Conservation (phyloP, 2,888 invertebrate species). For the Hedychridium roseum region DNA sequence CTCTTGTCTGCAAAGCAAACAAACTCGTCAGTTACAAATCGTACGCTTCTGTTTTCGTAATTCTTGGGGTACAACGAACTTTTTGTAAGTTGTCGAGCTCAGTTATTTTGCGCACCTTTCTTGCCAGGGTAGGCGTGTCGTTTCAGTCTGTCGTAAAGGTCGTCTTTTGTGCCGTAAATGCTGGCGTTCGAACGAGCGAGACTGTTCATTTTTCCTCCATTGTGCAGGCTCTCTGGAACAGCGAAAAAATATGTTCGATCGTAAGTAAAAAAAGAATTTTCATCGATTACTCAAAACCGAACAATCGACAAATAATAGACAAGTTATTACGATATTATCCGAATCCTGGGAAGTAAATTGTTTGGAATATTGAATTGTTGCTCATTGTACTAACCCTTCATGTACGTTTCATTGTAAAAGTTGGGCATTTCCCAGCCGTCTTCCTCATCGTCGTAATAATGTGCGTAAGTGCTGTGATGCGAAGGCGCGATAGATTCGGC, state of each 20-base stretch:
- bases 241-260: too few species aligned
- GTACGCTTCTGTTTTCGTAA: too few species aligned
- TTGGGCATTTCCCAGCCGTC: slow-evolving; percentile 98
- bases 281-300: too few species aligned
- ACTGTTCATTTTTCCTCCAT: slow-evolving; percentile 90
- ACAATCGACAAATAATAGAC: too few species aligned
- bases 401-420: slow-evolving; percentile 95
- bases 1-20: slow-evolving; percentile 89
- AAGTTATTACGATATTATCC: too few species aligned
- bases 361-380: too few species aligned
- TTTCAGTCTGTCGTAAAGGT: slow-evolving; percentile 93
- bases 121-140: slow-evolving; percentile 94
- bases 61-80: slow-evolving; percentile 10
- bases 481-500: slow-evolving; percentile 95
- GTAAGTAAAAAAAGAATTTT: too few species aligned
- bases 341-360: too few species aligned
- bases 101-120: too few species aligned
- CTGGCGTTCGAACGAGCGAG: slow-evolving; percentile 92
- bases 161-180: slow-evolving; percentile 94
- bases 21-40: too few species aligned
- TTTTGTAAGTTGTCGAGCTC: slow-evolving; percentile 40
- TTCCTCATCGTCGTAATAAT: slow-evolving; percentile 95
- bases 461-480: slow-evolving; percentile 94
- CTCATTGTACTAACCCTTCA: slow-evolving; percentile 86
- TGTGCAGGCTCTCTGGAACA: slow-evolving; percentile 76